A percentile compares a stretch with the other conserved stretches of the same genome.
phyloP scores from a whole-genome alignment of 2,113 vertebrate species.

The Synodontis membranacea region DNA sequence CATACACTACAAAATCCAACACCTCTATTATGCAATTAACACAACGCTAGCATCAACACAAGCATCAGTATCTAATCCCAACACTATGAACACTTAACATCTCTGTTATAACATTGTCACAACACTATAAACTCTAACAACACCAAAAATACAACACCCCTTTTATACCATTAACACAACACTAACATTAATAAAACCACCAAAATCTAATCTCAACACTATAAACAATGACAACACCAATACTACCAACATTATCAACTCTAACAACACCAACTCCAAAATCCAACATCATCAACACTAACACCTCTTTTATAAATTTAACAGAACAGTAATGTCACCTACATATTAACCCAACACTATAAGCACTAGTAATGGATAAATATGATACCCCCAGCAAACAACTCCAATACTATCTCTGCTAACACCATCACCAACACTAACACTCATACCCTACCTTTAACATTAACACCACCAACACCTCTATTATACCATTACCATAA shows the following conservation, averaged over 20 bases:
- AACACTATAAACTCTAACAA: neutral
- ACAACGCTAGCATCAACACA: neutral
- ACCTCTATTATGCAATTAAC: neutral
- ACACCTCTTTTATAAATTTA: too few relatives aligned
- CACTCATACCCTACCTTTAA: too few relatives aligned
- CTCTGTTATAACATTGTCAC: too few relatives aligned
- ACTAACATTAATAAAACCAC: neutral
- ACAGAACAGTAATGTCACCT: too few relatives aligned
- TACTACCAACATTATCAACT: neutral
- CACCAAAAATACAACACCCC: neutral
- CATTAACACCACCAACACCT: neutral
- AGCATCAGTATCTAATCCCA: neutral
- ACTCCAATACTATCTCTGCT: neutral
- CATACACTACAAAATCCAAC: neutral
- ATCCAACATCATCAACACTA: neutral
- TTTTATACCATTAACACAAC: neutral
- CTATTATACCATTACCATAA: neutral
- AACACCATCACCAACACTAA: neutral
- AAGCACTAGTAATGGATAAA: neutral
- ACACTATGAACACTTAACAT: neutral
- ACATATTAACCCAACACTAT: neutral
- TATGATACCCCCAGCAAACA: neutral
- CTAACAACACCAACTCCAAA: neutral
- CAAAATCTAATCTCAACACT: neutral
- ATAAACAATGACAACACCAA: neutral